phyloP scores from a whole-genome alignment of 2,888 invertebrate species.

The Flexamia atlantica region DNA sequence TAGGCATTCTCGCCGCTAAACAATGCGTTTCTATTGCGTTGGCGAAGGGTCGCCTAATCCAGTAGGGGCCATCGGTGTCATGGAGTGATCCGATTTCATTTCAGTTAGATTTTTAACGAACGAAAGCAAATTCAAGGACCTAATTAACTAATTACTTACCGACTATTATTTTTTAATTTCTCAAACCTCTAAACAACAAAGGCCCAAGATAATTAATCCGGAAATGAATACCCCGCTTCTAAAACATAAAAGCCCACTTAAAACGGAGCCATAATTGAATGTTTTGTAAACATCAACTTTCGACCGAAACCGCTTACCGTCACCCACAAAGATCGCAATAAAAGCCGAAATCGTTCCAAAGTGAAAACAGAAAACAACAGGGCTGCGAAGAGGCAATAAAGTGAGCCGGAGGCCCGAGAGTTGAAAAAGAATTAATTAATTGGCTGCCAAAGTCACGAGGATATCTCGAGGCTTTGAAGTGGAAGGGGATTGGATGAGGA shows the following conservation, averaged over 20 bases:
- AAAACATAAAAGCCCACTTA: not conserved
- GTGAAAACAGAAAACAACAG: constrained; percentile 6
- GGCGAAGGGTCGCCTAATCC: no score
- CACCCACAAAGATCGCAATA: constrained; percentile 32
- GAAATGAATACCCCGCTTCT: not conserved
- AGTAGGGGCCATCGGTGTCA: no score
- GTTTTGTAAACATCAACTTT: constrained; percentile 16
- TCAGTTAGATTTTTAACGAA: no score
- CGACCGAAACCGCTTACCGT: not conserved
- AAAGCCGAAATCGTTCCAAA: constrained; percentile 32
- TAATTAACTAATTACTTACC: no score
- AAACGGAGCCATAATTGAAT: not conserved
- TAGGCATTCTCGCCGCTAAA: no score
- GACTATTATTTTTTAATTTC: no score
- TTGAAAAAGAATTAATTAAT: constrained; percentile 52
- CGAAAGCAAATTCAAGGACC: no score
- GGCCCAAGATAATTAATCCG: not conserved
- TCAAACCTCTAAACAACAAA: no score
- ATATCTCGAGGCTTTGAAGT: constrained; percentile 45
- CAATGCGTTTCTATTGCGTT: no score
- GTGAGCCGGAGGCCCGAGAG: not conserved
- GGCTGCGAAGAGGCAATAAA: constrained; percentile 42
- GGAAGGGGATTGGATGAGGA: constrained; percentile 37
- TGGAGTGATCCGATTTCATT: no score
- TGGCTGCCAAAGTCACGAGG: constrained; percentile 39